Conservation (phyloP, 1,140 invertebrate species). For the Drosophila seguyi region DNA sequence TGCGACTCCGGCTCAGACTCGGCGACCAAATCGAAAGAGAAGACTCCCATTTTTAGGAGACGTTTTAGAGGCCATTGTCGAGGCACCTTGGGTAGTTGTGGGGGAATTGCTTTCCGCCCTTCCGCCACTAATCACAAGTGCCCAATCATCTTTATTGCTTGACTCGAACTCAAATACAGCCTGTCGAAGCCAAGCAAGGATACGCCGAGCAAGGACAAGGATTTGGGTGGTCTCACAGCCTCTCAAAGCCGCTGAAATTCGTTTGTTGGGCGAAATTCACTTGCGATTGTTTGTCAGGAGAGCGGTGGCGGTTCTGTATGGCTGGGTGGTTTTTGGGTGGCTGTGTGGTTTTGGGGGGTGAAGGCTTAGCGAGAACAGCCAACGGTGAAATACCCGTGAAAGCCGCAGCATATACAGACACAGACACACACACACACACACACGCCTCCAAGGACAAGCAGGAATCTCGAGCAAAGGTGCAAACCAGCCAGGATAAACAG, state of each 20-base stretch:
- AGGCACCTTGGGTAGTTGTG: slow-evolving; percentile 4
- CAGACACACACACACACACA: slow-evolving; percentile 1
- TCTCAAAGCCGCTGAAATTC: slow-evolving; percentile 42
- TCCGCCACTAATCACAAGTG: slow-evolving; percentile 64
- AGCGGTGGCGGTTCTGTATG: slow-evolving; percentile 17
- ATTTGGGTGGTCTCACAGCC: slow-evolving; percentile 18
- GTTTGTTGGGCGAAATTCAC: slow-evolving; percentile 50
- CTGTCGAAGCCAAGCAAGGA: slow-evolving; percentile 36
- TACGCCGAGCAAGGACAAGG: slow-evolving; percentile 24
- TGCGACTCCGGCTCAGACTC: not conserved
- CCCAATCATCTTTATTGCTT: slow-evolving; percentile 72
- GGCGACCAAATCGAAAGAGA: slow-evolving; percentile 1
- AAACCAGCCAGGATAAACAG: slow-evolving; percentile 69
- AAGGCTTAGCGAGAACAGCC: slow-evolving; percentile 32
- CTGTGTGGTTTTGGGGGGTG: not conserved
- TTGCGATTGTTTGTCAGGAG: slow-evolving; percentile 68
- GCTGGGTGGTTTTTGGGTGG: slow-evolving; percentile 5
- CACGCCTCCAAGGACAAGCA: slow-evolving; percentile 25
- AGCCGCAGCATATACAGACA: slow-evolving; percentile 38
- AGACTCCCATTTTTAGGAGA: not conserved
- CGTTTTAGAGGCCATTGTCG: slow-evolving; percentile 22
- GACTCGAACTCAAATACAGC: slow-evolving; percentile 41
- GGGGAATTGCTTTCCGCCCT: slow-evolving; percentile 56
- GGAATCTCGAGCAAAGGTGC: slow-evolving; percentile 52
- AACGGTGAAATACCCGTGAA: slow-evolving; percentile 63